A percentile compares a stretch with the other conserved stretches of the same genome.
These are phyloP conservation scores for Lumbricus terrestris DNA, from an alignment of 2,888 invertebrate genomes.

Conservation along the genomic window DNA sequence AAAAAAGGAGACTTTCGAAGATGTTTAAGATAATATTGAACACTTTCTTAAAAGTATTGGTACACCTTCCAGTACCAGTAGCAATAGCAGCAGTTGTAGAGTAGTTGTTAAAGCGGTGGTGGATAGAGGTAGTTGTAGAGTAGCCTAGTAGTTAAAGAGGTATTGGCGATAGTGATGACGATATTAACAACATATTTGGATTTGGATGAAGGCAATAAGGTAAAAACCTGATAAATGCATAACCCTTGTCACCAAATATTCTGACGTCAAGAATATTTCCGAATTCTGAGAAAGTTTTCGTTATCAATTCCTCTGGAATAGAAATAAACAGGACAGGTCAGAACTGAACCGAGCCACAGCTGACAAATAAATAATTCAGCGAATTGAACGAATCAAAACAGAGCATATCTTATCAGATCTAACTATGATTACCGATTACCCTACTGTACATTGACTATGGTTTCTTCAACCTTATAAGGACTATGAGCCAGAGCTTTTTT, in stretches of 20 bases:
- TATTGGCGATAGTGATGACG: background rate
- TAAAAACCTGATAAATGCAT: slow-evolving; percentile 23
- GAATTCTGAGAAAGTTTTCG: slow-evolving; percentile 18
- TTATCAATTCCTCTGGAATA: slow-evolving; percentile 17
- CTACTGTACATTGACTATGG: no score
- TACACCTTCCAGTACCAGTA: no score
- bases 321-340: background rate
- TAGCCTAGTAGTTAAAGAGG: background rate
- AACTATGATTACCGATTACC: background rate
- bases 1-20: background rate
- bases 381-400: background rate
- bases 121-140: background rate
- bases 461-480: no score
- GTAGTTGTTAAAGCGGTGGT: no score
- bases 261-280: slow-evolving; percentile 22
- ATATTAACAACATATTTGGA: background rate
- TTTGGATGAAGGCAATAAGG: background rate
- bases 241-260: slow-evolving; percentile 23
- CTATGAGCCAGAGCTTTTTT: no score
- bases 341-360: background rate
- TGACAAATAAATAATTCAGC: no score
- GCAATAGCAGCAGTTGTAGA: no score
- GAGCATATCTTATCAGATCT: background rate
- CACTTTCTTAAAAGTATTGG: no score
- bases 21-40: no score